These are phyloP conservation scores for Ctenosaura bakeri DNA, from an alignment of 2,797 vertebrate species.

Conservation along the genomic window DNA sequence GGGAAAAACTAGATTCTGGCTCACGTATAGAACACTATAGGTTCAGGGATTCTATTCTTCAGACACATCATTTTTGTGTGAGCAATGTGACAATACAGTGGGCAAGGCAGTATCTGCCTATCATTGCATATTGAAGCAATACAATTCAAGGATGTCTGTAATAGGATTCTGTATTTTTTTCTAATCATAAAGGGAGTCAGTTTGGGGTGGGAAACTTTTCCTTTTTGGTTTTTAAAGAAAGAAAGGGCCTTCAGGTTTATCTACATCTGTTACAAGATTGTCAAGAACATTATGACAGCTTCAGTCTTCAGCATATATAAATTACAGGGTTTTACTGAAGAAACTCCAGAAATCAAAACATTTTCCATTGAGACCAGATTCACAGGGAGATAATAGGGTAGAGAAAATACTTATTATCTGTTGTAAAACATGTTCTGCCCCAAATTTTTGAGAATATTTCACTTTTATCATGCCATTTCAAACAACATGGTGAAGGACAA, in stretches of 20 bases:
- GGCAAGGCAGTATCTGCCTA: no score
- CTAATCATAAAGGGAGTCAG: not conserved
- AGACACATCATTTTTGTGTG: no score
- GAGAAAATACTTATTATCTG: constrained; percentile 10
- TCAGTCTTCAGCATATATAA: constrained; percentile 43
- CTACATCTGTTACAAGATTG: constrained; percentile 48
- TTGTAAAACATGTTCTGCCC: not conserved
- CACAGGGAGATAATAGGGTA: constrained; percentile 35
- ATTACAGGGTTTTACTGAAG: constrained; percentile 52
- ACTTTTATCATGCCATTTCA: constrained; percentile 18
- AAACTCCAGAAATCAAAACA: constrained; percentile 46
- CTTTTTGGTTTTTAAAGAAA: constrained; percentile 50
- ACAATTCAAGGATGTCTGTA: no score
- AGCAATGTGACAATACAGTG: no score
- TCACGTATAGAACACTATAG: no score
- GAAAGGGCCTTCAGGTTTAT: constrained; percentile 52
- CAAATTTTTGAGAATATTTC: constrained; percentile 39
- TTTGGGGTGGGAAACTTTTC: constrained; percentile 47
- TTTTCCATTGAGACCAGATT: constrained; percentile 24
- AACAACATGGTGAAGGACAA: constrained; percentile 46
- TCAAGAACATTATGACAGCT: constrained; percentile 47
- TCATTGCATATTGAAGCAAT: no score
- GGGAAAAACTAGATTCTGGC: no score
- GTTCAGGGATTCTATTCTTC: no score
- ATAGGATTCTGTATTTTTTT: not conserved